Base-by-base conservation (phyloP, 2,797 vertebrate species). In the Podargus strigoides region DNA sequence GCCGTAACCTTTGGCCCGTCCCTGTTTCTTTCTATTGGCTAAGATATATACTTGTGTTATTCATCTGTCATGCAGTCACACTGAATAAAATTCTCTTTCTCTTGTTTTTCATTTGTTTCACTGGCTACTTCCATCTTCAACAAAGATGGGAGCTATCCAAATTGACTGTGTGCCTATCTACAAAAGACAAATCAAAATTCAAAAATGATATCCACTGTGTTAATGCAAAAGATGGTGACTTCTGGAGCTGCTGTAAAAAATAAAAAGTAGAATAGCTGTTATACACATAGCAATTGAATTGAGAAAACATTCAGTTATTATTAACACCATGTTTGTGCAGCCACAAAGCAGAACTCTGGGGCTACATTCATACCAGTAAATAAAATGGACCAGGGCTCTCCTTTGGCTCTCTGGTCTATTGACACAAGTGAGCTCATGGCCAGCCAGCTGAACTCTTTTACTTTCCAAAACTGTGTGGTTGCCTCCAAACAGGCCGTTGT, bases 1-100 rank as follows among this genome's bases (percentile, higher is more conserved):
- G 89, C 92, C 9, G 37, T 96, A 97, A 96, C 95, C 94, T 98
- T 96, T 97, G 93, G 88, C 92, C 78, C 97, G 75, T 95, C 64
- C 86, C 87, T 92, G 34, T 85, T 94, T 92, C 72, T 87, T 93
- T 78, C 67, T 85, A 89, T 79, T 86, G 87, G 87, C 79, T 94
- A 75, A 73, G 94, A 87, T 44, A 49, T 60, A 58, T 28, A 75
- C 46, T 69, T 87, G 68, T 86, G 50, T 79, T 94, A 81, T 90
- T 96, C 32, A 12, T 82, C 73, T 87, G 80, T 80, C 87, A 85
- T 85, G 37, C 60, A 89, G 90, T 74, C 95, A 91, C 76, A 82
- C 32, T 66, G 76, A 91, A 85, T 92, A 87, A 93, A 96, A 89
- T 52, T 67, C 6, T 78, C 17, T 42, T 59, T 62, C 58, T 58